These are phyloP conservation scores for Acanthoscelides obtectus DNA, from an alignment of 2,888 invertebrate species.

Conservation along the genomic window DNA sequence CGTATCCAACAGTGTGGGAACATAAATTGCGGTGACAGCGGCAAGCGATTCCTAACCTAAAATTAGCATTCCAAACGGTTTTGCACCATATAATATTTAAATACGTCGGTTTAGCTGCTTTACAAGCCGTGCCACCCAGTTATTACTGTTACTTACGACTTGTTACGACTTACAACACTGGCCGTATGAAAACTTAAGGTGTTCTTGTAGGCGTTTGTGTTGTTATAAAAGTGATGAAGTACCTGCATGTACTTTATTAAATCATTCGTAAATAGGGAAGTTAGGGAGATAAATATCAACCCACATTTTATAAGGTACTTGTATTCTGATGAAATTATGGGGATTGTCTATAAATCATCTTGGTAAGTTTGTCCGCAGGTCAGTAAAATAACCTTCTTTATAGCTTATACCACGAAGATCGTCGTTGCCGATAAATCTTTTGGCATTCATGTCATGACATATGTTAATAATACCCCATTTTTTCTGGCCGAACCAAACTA, in stretches of 20 bases:
- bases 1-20: neutral
- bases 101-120: slow-evolving; percentile 20
- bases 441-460: too few relatives aligned
- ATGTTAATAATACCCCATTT: too few relatives aligned
- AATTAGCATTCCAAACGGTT: slow-evolving; percentile 24
- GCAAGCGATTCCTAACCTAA: slow-evolving; percentile 13
- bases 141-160: slow-evolving; percentile 20
- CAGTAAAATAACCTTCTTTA: too few relatives aligned
- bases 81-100: slow-evolving; percentile 26
- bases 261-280: neutral
- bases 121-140: slow-evolving; percentile 21
- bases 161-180: slow-evolving; percentile 1
- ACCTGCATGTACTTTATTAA: neutral
- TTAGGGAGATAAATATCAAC: neutral
- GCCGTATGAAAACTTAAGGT: neutral
- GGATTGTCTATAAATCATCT: too few relatives aligned
- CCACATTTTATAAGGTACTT: neutral
- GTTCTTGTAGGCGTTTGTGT: neutral
- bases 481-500: too few relatives aligned
- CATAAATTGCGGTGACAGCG: slow-evolving; percentile 7
- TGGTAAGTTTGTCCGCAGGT: too few relatives aligned
- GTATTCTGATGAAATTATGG: neutral
- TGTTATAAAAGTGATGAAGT: neutral
- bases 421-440: too few relatives aligned
- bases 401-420: too few relatives aligned